These are phyloP conservation scores for Malaclemys terrapin DNA, from an alignment of 2,113 vertebrate species.

Conservation along the genomic window DNA sequence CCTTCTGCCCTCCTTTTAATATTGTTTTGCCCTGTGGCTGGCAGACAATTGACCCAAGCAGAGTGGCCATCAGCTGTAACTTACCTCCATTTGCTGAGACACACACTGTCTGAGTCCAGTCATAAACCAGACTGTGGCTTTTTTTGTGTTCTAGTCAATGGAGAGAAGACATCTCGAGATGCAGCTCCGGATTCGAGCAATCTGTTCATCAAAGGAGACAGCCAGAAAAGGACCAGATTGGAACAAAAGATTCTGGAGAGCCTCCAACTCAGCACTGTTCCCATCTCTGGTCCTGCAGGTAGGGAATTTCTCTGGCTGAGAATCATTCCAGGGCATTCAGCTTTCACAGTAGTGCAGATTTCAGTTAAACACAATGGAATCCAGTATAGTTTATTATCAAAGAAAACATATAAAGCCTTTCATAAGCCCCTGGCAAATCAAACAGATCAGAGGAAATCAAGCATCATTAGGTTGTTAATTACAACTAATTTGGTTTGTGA, in stretches of 20 bases:
- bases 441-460: background rate
- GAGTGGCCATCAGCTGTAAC: constrained; percentile 1
- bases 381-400: background rate
- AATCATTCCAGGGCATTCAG: background rate
- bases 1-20: background rate
- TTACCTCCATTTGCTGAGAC: constrained; percentile 15
- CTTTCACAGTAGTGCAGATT: background rate
- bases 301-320: background rate
- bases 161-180: constrained; percentile 67
- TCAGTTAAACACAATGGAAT: background rate
- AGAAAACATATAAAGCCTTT: constrained; percentile 2
- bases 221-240: constrained; percentile 64
- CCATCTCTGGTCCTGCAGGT: constrained; percentile 81
- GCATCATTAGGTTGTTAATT: background rate
- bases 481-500: background rate
- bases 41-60: constrained; percentile 18
- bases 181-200: constrained; percentile 73
- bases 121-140: constrained; percentile 41
- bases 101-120: background rate
- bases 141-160: constrained; percentile 76
- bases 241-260: constrained; percentile 67
- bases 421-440: background rate
- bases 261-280: constrained; percentile 37
- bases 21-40: background rate
- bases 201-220: constrained; percentile 66